These are phyloP conservation scores for Archips crataeganus DNA, from an alignment of 2,888 invertebrate species.

Conservation along the genomic window DNA sequence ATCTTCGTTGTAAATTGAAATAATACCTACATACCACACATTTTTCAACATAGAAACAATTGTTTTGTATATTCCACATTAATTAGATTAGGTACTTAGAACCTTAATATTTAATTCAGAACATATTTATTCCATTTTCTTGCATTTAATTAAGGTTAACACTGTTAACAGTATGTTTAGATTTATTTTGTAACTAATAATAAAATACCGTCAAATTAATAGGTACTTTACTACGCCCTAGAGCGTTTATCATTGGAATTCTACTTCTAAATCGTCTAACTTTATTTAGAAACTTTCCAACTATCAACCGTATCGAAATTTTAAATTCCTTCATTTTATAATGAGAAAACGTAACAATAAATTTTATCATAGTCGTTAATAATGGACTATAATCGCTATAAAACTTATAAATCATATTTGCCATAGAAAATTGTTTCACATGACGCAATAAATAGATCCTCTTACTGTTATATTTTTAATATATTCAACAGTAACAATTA, in stretches of 20 bases:
- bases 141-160: not conserved
- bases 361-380: slow-evolving; percentile 22
- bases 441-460: slow-evolving; percentile 35
- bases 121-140: not conserved
- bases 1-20: slow-evolving; percentile 32
- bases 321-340: slow-evolving; percentile 8
- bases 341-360: slow-evolving; percentile 27
- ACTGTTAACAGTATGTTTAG: too few species aligned
- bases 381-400: slow-evolving; percentile 22
- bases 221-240: not conserved
- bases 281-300: slow-evolving; percentile 1
- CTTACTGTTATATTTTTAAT: slow-evolving; percentile 22
- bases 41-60: not conserved
- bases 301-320: slow-evolving; percentile 1
- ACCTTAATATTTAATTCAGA: not conserved
- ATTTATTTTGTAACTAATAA: too few species aligned
- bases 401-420: slow-evolving; percentile 27
- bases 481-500: slow-evolving; percentile 20
- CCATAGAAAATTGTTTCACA: slow-evolving; percentile 22
- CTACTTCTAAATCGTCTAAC: not conserved
- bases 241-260: not conserved
- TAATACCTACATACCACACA: slow-evolving; percentile 16
- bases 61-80: slow-evolving; percentile 4
- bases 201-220: not conserved
- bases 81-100: not conserved